Evolutionary conservation across 2,888 invertebrate genomes (phyloP).

Genomic region (Oscheius sp.): DNA sequence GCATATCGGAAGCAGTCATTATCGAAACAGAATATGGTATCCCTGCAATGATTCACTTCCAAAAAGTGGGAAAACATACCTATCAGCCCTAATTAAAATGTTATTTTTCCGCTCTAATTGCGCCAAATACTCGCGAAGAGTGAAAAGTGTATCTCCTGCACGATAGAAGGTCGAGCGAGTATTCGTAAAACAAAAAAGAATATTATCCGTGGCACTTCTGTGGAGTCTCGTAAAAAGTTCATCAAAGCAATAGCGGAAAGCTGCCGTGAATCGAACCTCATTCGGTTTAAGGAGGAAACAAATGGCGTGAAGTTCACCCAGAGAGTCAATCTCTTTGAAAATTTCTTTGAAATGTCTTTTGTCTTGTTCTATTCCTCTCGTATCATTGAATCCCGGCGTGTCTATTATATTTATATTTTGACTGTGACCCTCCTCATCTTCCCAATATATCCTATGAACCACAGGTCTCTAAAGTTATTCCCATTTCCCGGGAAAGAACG

Average conservation of each 20-base stretch:
- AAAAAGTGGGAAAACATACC: neutral
- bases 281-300: conserved; percentile 49
- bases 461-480: neutral
- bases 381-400: conserved; percentile 18
- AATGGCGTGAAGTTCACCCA: conserved; percentile 37
- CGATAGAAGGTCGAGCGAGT: conserved; percentile 13
- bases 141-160: neutral
- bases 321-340: neutral
- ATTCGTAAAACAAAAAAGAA: conserved; percentile 58
- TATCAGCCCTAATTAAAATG: neutral
- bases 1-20: conserved; percentile 14
- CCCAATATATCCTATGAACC: neutral
- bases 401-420: conserved; percentile 10
- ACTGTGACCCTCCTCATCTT: neutral
- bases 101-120: neutral
- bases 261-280: conserved; percentile 29
- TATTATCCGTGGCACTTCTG: conserved; percentile 47
- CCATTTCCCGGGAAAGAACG: neutral
- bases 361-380: neutral
- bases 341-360: conserved; percentile 11
- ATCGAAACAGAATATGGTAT: conserved; percentile 13
- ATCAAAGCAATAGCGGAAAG: conserved; percentile 54
- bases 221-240: conserved; percentile 53
- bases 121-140: neutral
- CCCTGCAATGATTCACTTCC: neutral